Percentiles rank a stretch among this genome's conserved stretches.
These are phyloP conservation scores for Parnassius smintheus DNA, from an alignment of 2,888 invertebrate species.

Conservation along the genomic window DNA sequence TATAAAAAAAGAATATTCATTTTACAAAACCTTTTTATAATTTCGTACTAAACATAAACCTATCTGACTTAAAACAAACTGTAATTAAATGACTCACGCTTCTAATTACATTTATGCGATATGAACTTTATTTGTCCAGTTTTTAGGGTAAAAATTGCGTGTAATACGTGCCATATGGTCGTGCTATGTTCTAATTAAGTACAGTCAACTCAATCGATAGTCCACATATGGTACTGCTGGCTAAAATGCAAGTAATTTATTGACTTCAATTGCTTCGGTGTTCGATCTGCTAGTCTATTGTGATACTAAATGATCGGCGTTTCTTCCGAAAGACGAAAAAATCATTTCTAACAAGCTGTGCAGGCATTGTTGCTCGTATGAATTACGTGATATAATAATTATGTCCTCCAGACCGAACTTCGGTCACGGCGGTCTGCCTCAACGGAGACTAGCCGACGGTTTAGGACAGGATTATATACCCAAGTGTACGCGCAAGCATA, in stretches of 20 bases:
- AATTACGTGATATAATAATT: too few species aligned
- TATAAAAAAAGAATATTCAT: too few species aligned
- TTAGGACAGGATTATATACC: too few species aligned
- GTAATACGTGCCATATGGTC: slow-evolving; percentile 29
- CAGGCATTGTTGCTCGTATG: too few species aligned
- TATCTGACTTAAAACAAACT: slow-evolving; percentile 20
- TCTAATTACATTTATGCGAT: slow-evolving; percentile 8
- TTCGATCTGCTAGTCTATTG: slow-evolving; percentile 13
- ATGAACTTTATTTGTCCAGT: slow-evolving; percentile 1
- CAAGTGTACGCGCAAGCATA: too few species aligned
- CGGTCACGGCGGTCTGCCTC: too few species aligned
- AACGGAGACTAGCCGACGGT: too few species aligned
- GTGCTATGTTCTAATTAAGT: slow-evolving; percentile 27
- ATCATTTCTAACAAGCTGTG: too few species aligned
- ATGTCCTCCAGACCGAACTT: too few species aligned
- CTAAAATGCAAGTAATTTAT: slow-evolving; percentile 31
- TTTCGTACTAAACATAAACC: slow-evolving; percentile 21
- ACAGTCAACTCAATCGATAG: slow-evolving; percentile 29
- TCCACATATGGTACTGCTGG: slow-evolving; percentile 33
- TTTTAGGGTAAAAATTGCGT: slow-evolving; percentile 22
- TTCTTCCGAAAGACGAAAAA: too few species aligned
- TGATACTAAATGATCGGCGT: neutral
- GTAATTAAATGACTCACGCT: slow-evolving; percentile 19
- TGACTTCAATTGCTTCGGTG: slow-evolving; percentile 26
- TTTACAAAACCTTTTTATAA: neutral